Evolutionary conservation across 2,797 vertebrate genomes (phyloP).

Genomic region (Trichosurus vulpecula): DNA sequence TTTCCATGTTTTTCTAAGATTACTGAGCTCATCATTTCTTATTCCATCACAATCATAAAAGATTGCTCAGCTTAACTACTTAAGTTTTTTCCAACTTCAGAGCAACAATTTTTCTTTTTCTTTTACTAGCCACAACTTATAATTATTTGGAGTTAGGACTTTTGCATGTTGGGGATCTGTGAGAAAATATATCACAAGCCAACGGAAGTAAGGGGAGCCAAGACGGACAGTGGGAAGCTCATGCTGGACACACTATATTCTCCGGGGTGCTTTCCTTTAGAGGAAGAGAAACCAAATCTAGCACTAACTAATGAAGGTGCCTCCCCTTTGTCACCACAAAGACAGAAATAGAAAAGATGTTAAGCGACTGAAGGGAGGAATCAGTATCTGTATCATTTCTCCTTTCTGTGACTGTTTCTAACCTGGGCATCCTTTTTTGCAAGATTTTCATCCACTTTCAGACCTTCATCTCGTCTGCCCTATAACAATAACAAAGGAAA

Average conservation of each 20-base stretch:
- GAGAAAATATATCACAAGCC: not conserved
- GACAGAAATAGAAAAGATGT: not conserved
- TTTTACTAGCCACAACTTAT: too few species aligned
- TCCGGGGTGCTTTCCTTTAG: not conserved
- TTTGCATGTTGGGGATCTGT: not conserved
- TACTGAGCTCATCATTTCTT: not conserved
- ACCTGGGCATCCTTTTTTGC: constrained; percentile 91
- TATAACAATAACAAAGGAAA: constrained; percentile 68
- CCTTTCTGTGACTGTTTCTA: constrained; percentile 18
- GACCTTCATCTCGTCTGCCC: constrained; percentile 89
- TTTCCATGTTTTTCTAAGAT: not conserved
- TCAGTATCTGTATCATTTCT: not conserved
- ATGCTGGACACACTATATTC: fast-evolving
- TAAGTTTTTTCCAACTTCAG: not conserved
- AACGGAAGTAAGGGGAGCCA: not conserved
- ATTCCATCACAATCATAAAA: not conserved
- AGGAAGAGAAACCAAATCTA: not conserved
- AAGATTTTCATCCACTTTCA: constrained; percentile 84
- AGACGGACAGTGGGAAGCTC: not conserved
- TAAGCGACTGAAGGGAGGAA: not conserved
- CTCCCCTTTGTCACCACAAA: not conserved
- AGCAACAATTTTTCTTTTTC: not conserved
- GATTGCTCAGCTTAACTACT: not conserved
- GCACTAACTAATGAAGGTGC: not conserved
- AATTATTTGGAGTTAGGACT: not conserved